Base-by-base conservation (phyloP, 1,140 invertebrate genomes). In the Drosophila nebulosa region DNA sequence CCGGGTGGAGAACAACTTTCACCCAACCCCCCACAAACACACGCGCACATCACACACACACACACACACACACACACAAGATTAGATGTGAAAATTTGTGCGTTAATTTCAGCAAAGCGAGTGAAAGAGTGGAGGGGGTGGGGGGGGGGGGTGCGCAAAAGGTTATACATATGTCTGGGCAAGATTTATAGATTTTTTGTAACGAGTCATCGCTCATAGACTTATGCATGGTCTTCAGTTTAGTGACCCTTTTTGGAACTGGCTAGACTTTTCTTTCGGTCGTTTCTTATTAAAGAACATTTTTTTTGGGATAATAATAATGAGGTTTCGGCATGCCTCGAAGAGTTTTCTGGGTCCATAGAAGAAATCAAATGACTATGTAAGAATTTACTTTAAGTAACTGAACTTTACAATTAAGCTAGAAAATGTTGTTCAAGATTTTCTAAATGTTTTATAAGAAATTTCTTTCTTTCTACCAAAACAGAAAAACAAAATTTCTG, bases 131-230 rank as follows among this genome's bases (percentile, higher is more conserved):
- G 67, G 27, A 35, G 16, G 26, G 18, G 21, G 56, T 51, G 52
- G n/a, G 53, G 32, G 7, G 27, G 53, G 56, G 50, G 46, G 26
- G 21, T 57, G 1, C 12, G 3, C 4, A 5, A 10, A 10, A 46
- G 39, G 39, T 21, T 46, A 46, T 30, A 30, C 27, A 30, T 62
- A 64, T 66, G 64, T 67, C 70, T 78, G 76, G 57, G 36, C 69
- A 85, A 85, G 81, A 85, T 85, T 85, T 85, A 85, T 86, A 75
- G 65, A 80, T 76, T 66, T 66, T 81, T 86, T 70, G 58, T 64
- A 69, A 65, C 67, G 56, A 86, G 66, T 81, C 81, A 85, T 85
- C 52, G 74, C 64, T 80, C 81, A 76, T 71, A 72, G 51, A 67
- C 39, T 63, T 61, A 51, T 73, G 61, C 66, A 71, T 65, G 63